Percentiles rank a stretch among this genome's conserved stretches.
Conservation (phyloP, 2,797 vertebrate genomes). For the Pteronotus mesoamericanus region DNA sequence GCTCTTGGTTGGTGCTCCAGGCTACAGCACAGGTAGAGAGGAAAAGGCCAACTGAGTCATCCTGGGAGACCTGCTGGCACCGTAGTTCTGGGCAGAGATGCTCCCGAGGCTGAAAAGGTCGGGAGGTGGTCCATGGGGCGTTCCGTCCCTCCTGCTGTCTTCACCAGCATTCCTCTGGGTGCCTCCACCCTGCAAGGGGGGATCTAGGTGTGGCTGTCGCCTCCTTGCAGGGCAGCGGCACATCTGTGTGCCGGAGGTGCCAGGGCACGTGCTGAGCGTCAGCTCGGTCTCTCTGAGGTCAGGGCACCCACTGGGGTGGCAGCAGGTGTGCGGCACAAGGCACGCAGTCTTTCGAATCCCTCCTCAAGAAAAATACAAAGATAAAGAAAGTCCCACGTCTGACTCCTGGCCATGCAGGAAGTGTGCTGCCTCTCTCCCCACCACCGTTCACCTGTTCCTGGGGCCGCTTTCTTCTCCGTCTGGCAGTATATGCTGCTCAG, state of each 20-base stretch:
- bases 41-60: neutral
- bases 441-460: neutral
- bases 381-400: constrained; percentile 44
- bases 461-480: constrained; percentile 58
- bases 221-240: neutral
- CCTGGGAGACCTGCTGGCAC: neutral
- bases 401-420: neutral
- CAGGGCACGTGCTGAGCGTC: neutral
- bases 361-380: constrained; percentile 78
- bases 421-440: neutral
- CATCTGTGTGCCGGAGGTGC: accelerated
- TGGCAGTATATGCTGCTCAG: constrained; percentile 72
- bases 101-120: neutral
- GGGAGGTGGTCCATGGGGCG: accelerated
- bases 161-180: accelerated
- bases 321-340: constrained; percentile 52
- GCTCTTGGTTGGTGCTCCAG: neutral
- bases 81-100: neutral
- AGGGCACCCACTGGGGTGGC: neutral
- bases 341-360: constrained; percentile 69
- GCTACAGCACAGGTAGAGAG: neutral
- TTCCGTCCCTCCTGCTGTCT: neutral
- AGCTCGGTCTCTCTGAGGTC: neutral
- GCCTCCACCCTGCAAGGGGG: neutral
- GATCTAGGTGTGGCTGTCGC: neutral